A percentile compares a stretch with the other conserved stretches of the same genome.
Conservation (phyloP, 2,888 invertebrate genomes). For the Epirrhoe tristata region DNA sequence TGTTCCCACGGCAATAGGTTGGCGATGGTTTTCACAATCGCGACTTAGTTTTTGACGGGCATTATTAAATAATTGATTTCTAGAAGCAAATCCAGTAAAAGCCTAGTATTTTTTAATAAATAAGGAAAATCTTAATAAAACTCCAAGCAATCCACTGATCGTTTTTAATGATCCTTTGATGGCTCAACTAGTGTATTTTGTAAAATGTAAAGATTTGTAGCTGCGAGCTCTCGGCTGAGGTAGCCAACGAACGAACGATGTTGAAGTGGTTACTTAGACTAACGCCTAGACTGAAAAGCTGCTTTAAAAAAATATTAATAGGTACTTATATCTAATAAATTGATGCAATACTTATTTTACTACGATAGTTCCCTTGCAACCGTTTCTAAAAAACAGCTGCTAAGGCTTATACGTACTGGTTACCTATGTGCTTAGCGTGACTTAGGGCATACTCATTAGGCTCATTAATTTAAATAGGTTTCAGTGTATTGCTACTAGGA, state of each 20-base stretch:
- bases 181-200: no score
- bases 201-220: no score
- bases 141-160: no score
- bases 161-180: no score
- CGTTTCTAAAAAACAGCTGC: not conserved
- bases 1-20: conserved; percentile 27
- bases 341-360: not conserved
- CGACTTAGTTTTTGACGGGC: not conserved
- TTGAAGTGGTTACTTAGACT: no score
- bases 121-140: no score
- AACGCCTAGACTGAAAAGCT: no score
- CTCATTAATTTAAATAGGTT: not conserved
- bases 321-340: no score
- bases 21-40: not conserved
- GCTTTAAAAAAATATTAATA: no score
- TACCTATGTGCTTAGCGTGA: not conserved
- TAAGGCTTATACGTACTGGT: not conserved
- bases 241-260: no score
- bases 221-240: no score
- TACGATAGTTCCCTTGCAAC: not conserved
- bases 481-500: not conserved
- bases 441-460: not conserved
- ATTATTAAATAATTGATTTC: not conserved
- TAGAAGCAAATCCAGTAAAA: not conserved
- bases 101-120: no score